These are phyloP conservation scores for Aleiodes leptofemur DNA, from an alignment of 2,888 invertebrate genomes.

Conservation along the genomic window DNA sequence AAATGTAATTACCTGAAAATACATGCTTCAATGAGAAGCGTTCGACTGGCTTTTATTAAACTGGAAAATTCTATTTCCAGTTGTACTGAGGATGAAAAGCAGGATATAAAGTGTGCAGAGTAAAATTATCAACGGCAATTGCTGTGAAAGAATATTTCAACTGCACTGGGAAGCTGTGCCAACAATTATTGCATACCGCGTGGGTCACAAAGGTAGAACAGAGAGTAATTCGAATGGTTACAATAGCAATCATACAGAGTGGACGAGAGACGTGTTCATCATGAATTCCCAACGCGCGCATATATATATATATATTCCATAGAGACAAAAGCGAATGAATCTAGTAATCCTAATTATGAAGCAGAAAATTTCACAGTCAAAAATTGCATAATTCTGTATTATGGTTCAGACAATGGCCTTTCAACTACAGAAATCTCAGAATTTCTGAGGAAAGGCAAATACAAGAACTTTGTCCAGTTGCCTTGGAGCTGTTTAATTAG, in stretches of 20 bases:
- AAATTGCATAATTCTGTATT: not conserved
- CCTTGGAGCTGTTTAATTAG: conserved; percentile 48
- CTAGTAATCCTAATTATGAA: conserved; percentile 19
- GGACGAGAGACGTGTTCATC: conserved; percentile 38
- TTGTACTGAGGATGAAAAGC: not conserved
- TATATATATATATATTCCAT: not conserved
- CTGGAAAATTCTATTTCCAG: too few relatives aligned
- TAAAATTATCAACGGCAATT: conserved; percentile 3
- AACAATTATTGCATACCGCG: conserved; percentile 18
- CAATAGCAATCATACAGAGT: conserved; percentile 49
- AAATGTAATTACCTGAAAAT: too few relatives aligned
- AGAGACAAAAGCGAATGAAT: conserved; percentile 20
- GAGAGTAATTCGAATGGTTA: conserved; percentile 25
- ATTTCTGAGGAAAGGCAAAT: not conserved
- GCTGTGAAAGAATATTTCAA: conserved; percentile 20
- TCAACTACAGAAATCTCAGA: not conserved
- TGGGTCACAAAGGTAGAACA: conserved; percentile 17
- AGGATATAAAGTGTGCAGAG: not conserved
- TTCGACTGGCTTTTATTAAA: too few relatives aligned
- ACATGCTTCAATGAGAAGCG: too few relatives aligned
- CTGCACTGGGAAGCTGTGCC: conserved; percentile 17
- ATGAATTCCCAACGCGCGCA: conserved; percentile 43
- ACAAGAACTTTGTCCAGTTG: not conserved
- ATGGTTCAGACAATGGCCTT: not conserved
- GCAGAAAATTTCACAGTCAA: not conserved